Evolutionary conservation across 2,797 vertebrate genomes (phyloP), one percentile per base, ranked within the genome.

Genomic region (Melanotaenia pygmaea): DNA sequence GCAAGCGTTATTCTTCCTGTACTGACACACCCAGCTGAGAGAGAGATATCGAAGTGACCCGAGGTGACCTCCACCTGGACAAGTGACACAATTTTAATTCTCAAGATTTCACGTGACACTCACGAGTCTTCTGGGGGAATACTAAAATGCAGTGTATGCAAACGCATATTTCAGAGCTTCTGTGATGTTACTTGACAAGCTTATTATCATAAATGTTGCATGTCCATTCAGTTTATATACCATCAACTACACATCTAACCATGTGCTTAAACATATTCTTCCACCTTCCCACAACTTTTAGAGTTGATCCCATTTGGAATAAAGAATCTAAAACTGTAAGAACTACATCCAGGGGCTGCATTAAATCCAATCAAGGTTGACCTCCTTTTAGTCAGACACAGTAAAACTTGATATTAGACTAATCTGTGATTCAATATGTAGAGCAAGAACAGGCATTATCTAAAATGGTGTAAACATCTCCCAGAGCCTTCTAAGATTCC

Each of bases 401-500:
- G 72, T 83, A 83, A 79, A 81, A 80, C 88, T 90, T 80, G 64
- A 90, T 92, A 89, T 91, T 87, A 89, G 81, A 87, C 88, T 94
- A 94, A 94, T 93, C 93, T 93, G 87, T 64, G 86, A 91, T 93
- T 92, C 85, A 81, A 88, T 91, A 89, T 94, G 94, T 91, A 90
- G 90, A 92, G 92, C 94, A 93, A 93, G 89, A 70, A 78, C 64
- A 34, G 70, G 88, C 85, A 89, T 91, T 92, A 92, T 93, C 85
- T 88, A 90, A 92, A 88, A 90, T 76, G 88, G 90, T 94, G 93
- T 93, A 93, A 94, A 94, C 91, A 94, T 91, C 87, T 92, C 91
- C 85, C 88, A 92, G 92, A 92, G 92, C 90, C 91, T 80, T 87
- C 83, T 90, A 85, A 90, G 82, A 90, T 88, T 88, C 85, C 74